Conservation (phyloP, 2,888 invertebrate species). For the Malthinus flaveolus region DNA sequence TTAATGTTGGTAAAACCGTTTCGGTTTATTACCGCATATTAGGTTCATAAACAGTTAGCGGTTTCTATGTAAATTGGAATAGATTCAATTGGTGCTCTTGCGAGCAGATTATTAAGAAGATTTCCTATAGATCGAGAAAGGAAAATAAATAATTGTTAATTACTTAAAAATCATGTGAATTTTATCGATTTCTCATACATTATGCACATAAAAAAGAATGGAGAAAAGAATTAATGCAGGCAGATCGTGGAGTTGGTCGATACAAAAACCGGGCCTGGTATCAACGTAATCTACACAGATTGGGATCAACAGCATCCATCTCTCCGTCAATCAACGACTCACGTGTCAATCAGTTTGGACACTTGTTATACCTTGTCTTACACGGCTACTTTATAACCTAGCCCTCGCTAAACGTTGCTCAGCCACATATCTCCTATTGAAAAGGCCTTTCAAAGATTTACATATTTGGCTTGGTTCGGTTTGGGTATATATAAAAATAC, state of each 20-base stretch:
- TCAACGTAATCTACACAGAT: conserved; percentile 55
- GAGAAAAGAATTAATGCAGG: background rate
- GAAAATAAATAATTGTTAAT: too few relatives aligned
- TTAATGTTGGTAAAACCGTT: too few relatives aligned
- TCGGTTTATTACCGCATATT: too few relatives aligned
- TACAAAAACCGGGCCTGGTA: conserved; percentile 31
- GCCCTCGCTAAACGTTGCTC: conserved; percentile 37
- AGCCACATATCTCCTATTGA: conserved; percentile 33
- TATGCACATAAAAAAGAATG: conserved; percentile 3
- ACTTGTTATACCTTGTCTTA: conserved; percentile 54
- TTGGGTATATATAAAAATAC: too few relatives aligned
- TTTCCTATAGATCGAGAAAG: too few relatives aligned
- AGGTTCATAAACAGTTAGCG: too few relatives aligned
- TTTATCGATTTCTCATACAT: too few relatives aligned
- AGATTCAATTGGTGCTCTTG: too few relatives aligned
- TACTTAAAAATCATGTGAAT: too few relatives aligned
- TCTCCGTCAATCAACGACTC: conserved; percentile 55
- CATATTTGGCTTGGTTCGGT: background rate
- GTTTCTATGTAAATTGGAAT: too few relatives aligned
- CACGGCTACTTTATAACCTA: conserved; percentile 51
- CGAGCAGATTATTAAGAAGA: too few relatives aligned
- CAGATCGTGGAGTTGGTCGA: conserved; percentile 18
- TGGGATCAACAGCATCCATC: conserved; percentile 56
- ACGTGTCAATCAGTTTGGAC: conserved; percentile 56
- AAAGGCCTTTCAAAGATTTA: conserved; percentile 3